Base-by-base conservation (phyloP, 2,113 vertebrate genomes). In the Chlorodrepanis virens region DNA sequence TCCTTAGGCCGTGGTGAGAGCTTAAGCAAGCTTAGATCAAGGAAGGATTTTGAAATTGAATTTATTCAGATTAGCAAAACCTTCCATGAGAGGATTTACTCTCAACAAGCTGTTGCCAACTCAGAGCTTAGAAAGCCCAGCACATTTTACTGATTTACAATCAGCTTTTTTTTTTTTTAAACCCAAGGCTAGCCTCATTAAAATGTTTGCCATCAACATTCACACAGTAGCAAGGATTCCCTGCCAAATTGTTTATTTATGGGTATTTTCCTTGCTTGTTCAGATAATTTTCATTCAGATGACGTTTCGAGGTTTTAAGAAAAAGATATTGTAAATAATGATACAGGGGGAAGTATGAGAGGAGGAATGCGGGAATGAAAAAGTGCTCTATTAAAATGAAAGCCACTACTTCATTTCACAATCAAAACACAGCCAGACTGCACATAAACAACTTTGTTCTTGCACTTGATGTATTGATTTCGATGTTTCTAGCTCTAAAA, bases 1-100 rank as follows among this genome's bases (percentile, higher is more conserved):
- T 98, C 97, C 94, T 98, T 96, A 96, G 98, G 97, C 97, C 98
- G 98, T 78, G 49, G 97, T 56, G 95, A 98, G 98, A 98, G 97
- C 98, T 98, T 98, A 98, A 98, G 96, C 98, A 97, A 97, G 98
- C 98, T 98, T 98, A 99, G 98, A 99, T 99, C 99, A 99, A 98
- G 97, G 98, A 98, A 98, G 98, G 97, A 97, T 98, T 99, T 98
- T 98, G 98, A 98, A 98, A 98, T 98, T 98, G 98, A 99, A 99
- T 99, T 98, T 98, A 98, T 99, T 99, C 98, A 98, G 98, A 98
- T 98, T 98, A 98, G 97, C 94, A 98, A 97, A 98, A 98, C 94
- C 97, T 97, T 98, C 94, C 94, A 87, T 97, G 98, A 97, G 96
- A 97, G 98, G 98, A 98, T 98, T 99, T 98, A 98, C 95, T 97